Base-by-base conservation (phyloP, 1,140 invertebrate species). In the Portunus trituberculatus region DNA sequence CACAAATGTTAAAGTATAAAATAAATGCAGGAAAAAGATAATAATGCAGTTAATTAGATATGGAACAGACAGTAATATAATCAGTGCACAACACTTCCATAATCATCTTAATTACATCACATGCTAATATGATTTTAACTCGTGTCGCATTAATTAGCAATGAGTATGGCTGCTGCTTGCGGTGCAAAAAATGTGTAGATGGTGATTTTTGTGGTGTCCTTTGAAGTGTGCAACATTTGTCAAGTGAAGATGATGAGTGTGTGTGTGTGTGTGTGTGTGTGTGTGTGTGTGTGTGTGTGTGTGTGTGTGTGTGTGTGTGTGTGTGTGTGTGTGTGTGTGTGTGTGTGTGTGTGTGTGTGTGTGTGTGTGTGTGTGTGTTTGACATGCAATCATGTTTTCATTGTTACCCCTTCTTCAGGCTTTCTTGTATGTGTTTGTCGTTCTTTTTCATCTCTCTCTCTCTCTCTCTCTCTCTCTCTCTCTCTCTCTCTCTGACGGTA, bases 381-480 rank as follows among this genome's bases (percentile, higher is more conserved):
- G 67, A n/a, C 67, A 76, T 76, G 0, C n/a, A 76, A 76, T 76
- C n/a, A n/a, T 76, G 67, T 76, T 76, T 76, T 25, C 52, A 59
- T 14, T 10, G 10, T 20, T 20, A 59, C 52, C 52, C 16, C 12
- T 76, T 20, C 67, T 76, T 8, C 67, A 76, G 25, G 20, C 0
- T 76, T 76, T 76, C n/a, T 20, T 76, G 12, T 76, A 7, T 2
- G 67, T 76, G 12, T 76, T 7, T 76, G 67, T 76, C 67, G 6
- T 25, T 76, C 67, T 76, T 20, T 76, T 20, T 76, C 20, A 20
- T 88, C 86, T 88, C 86, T 88, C 86, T 88, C 86, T 88, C 86
- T 88, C 86, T 88, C 29, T 87, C 86, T 87, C 86, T 87, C 86
- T 87, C 31, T 32, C 31, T 32, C 31, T 32, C 86, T 87, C 86